Conservation (phyloP, 2,797 vertebrate genomes). For the Molossus molossus region DNA sequence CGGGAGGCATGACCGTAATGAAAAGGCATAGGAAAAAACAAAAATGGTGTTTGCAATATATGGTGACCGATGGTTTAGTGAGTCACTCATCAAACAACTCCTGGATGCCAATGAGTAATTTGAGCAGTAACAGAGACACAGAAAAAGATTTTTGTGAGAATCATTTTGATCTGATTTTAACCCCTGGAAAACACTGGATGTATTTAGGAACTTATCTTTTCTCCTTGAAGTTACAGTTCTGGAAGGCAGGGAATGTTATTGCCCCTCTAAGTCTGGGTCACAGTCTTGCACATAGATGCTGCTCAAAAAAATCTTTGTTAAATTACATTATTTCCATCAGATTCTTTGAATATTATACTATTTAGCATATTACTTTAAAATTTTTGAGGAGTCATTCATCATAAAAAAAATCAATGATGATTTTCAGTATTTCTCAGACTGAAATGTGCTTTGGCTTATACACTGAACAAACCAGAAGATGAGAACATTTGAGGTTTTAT, state of each 20-base stretch:
- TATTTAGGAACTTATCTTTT: neutral
- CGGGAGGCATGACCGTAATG: neutral
- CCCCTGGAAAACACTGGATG: neutral
- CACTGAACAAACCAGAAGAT: neutral
- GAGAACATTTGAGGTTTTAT: conserved; percentile 52
- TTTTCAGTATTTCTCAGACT: conserved; percentile 54
- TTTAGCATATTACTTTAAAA: conserved; percentile 28
- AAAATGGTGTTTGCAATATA: neutral
- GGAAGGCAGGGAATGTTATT: neutral
- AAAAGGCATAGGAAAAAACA: neutral
- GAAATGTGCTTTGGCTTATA: conserved; percentile 38
- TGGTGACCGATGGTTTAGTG: neutral
- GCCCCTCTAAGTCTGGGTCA: neutral
- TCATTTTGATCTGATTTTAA: neutral
- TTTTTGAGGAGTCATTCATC: neutral
- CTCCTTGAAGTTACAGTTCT: neutral
- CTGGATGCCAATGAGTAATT: neutral
- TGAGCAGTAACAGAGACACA: neutral
- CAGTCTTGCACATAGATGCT: neutral
- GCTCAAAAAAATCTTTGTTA: conserved; percentile 33
- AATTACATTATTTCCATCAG: neutral
- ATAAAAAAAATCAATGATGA: conserved; percentile 35
- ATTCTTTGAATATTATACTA: neutral
- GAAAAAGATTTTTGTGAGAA: neutral
- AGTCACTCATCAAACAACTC: neutral